Evolutionary conservation across 2,888 invertebrate genomes (phyloP), one percentile per base, ranked within the genome.

Genomic region (Stictocephala bisonia): DNA sequence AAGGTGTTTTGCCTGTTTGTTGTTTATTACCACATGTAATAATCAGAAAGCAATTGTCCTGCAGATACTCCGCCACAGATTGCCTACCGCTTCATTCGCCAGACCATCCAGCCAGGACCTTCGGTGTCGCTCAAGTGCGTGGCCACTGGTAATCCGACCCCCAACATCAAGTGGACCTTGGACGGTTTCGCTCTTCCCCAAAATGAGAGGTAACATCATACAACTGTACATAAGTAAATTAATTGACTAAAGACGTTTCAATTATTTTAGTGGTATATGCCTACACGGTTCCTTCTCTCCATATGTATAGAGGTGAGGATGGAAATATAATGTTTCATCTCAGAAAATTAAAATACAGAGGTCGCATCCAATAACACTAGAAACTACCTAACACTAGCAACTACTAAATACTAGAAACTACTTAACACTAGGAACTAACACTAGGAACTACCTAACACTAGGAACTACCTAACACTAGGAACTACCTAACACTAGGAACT

Each of bases 141-240:
- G 26, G 85, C 85, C 1, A 82, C 85, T 4, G 86, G 86, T 0
- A 86, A 85, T 78, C 87, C 87, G 2, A 82, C 83, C 6, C 86
- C 86, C 4, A 81, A 82, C 72, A 83, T 87, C 71, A 81, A 81
- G 20, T 86, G 86, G 87, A 80, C 81, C 3, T 79, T 84, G 35
- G 84, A 84, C 73, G 83, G 82, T 4, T 82, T 82, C 71, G 77
- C 82, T 29, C 77, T 84, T 26, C 83, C 83, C 3, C 81, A 80
- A 66, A 79, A 79, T 56, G 81, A 83, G 31, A 79, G 82, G 81
- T 81, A 60, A 24, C 29, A 64, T 9, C 18, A 15, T 48, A n/a
- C n/a, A n/a, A n/a, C n/a, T n/a, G n/a, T n/a, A n/a, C n/a, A n/a
- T 48, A 11, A 48, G 13, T 15, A 11, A 4, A 48, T 15, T 48